phyloP scores from a whole-genome alignment of 2,888 invertebrate genomes.

The Seira sanloemensis region DNA sequence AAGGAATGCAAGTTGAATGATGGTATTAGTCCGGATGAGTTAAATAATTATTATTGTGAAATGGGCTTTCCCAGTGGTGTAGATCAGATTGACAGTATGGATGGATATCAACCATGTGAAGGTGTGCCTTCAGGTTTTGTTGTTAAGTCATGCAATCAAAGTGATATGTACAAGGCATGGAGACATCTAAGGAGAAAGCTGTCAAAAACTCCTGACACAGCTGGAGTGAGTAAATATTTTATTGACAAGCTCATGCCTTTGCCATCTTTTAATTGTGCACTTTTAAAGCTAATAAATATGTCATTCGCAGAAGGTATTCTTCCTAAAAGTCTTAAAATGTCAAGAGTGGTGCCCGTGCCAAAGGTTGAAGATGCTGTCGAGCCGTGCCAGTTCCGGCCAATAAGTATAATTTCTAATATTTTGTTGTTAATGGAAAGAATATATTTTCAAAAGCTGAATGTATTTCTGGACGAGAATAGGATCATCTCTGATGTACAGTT shows the following conservation, averaged over 20 bases:
- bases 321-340: constrained; percentile 15
- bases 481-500: constrained; percentile 4
- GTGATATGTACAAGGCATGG: constrained; percentile 35
- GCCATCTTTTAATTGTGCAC: neutral
- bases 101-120: neutral
- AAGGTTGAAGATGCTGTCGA: neutral
- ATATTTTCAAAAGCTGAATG: neutral
- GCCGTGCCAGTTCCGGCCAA: constrained; percentile 21
- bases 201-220: constrained; percentile 18
- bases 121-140: neutral
- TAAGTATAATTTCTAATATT: constrained; percentile 28
- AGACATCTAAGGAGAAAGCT: constrained; percentile 3
- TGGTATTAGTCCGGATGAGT: neutral
- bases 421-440: constrained; percentile 27
- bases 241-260: neutral
- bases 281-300: neutral
- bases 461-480: neutral
- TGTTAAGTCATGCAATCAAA: neutral
- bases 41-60: constrained; percentile 41
- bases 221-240: constrained; percentile 23
- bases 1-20: neutral
- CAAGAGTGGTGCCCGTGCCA: constrained; percentile 29
- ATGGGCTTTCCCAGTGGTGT: constrained; percentile 12
- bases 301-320: neutral
- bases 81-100: neutral